Percentiles rank a stretch among this genome's conserved stretches.
phyloP scores from a whole-genome alignment of 2,888 invertebrate species.

The Xylocampa areola region DNA sequence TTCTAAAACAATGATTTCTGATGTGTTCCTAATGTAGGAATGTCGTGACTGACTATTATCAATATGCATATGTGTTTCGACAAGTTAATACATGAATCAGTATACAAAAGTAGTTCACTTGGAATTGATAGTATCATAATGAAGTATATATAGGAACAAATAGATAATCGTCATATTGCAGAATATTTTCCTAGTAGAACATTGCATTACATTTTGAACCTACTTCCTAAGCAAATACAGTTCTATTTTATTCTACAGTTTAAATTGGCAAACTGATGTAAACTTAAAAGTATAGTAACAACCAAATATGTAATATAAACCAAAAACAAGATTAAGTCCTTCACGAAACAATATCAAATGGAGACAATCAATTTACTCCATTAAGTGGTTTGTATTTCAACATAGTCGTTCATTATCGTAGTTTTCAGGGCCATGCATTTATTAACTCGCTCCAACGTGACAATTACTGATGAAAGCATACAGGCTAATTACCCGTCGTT shows the following conservation, averaged over 20 bases:
- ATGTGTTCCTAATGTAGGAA: constrained; percentile 52
- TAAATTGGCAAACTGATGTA: too few relatives aligned
- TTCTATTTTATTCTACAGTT: too few relatives aligned
- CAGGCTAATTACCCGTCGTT: constrained; percentile 19
- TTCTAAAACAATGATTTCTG: constrained; percentile 41
- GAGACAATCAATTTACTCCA: too few relatives aligned
- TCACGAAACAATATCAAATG: too few relatives aligned
- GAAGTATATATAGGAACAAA: constrained; percentile 7
- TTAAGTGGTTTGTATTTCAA: too few relatives aligned
- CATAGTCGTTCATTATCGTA: not conserved
- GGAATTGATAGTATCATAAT: constrained; percentile 11
- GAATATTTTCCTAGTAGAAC: too few relatives aligned
- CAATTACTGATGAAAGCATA: constrained; percentile 29
- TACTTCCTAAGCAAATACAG: too few relatives aligned
- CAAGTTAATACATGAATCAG: constrained; percentile 38
- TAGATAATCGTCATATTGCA: too few relatives aligned
- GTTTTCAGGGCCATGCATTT: constrained; percentile 22
- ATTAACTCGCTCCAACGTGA: constrained; percentile 30
- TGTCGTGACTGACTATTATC: constrained; percentile 52
- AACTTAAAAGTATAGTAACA: too few relatives aligned
- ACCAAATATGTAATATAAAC: too few relatives aligned
- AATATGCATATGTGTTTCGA: constrained; percentile 17
- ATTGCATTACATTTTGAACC: too few relatives aligned
- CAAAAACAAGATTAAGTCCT: too few relatives aligned
- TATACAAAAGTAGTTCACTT: constrained; percentile 25